Evolutionary conservation across 2,113 vertebrate species (phyloP).

Genomic region (Uropsilus gracilis): DNA sequence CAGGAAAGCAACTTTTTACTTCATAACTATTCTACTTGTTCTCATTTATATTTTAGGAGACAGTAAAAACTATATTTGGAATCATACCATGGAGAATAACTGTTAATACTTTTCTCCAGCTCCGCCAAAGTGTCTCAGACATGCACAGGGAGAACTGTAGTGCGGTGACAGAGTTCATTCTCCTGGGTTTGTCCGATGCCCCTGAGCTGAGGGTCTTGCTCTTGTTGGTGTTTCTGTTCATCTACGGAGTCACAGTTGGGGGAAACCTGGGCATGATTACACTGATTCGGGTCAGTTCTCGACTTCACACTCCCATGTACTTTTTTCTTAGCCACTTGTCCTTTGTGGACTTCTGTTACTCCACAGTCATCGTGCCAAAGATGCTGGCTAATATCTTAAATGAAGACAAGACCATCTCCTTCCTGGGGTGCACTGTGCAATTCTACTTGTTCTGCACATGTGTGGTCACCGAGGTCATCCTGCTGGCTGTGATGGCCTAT

Average conservation of each 20-base stretch:
- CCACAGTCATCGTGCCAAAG: conserved; percentile 56
- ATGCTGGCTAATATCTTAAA: conserved; percentile 40
- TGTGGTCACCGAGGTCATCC: conserved; percentile 11
- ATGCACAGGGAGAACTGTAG: conserved; percentile 40
- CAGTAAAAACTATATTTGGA: not conserved
- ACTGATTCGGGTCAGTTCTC: conserved; percentile 37
- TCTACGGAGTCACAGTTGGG: conserved; percentile 47
- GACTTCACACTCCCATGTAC: conserved; percentile 72
- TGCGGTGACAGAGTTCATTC: not conserved
- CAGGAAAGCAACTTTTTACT: not conserved
- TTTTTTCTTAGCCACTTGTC: conserved; percentile 76
- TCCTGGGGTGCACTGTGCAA: conserved; percentile 21
- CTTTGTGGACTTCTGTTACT: conserved; percentile 73
- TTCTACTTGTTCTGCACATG: conserved; percentile 39
- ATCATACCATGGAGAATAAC: not conserved
- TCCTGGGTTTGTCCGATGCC: conserved; percentile 10
- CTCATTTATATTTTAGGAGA: not conserved
- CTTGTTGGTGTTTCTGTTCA: conserved; percentile 38
- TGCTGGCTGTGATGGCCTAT: conserved; percentile 67
- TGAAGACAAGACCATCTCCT: conserved; percentile 48
- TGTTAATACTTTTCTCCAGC: not conserved
- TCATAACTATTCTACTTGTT: not conserved
- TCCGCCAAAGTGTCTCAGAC: accelerated
- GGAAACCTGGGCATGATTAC: conserved; percentile 67
- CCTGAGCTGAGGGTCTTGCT: not conserved